Base-by-base conservation (phyloP, 2,797 vertebrate genomes). In the Gymnocypris eckloni region DNA sequence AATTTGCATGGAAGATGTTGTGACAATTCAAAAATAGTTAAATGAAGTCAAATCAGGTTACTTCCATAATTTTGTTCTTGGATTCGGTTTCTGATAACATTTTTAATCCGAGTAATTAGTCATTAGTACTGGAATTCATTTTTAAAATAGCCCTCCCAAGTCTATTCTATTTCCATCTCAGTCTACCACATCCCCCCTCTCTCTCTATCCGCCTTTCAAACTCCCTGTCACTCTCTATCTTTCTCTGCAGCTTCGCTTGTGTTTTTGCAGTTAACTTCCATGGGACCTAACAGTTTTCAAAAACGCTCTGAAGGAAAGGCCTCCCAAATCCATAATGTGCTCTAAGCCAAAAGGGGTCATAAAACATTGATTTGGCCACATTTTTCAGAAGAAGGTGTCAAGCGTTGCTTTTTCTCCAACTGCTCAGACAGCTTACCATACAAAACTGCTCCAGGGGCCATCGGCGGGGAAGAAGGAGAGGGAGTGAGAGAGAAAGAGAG, bases 281-380 rank as follows among this genome's bases (percentile, higher is more conserved):
- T 84, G 87, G 86, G 79, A 75, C 88, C 54, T 73, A 52, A 78
- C 73, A 70, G 71, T 84, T 88, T 85, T 87, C 79, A 88, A 59
- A 89, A 81, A 39, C 12, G 82, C 86, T 75, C 73, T 88, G 76
- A 85, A 82, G 85, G 77, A 90, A 87, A 90, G 88, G 87, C 85
- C 88, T 86, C 87, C 83, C 84, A 79, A 86, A 90, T 86, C 88
- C 67, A 79, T 87, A 81, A 90, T 71, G 69, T 71, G 80, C 79
- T 87, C 77, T 64, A 84, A 79, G 86, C 85, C 83, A 59, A 88
- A 87, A 88, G 48, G 79, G 87, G 92, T 90, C 91, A 92, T 94
- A 90, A 94, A 93, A 93, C 88, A 94, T 93, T 94, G 93, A 94
- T 94, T 94, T 91, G 90, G 91, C 91, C 89, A 92, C 92, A 91